Conservation (phyloP, 2,113 vertebrate genomes). For the Seriola aureovittata region DNA sequence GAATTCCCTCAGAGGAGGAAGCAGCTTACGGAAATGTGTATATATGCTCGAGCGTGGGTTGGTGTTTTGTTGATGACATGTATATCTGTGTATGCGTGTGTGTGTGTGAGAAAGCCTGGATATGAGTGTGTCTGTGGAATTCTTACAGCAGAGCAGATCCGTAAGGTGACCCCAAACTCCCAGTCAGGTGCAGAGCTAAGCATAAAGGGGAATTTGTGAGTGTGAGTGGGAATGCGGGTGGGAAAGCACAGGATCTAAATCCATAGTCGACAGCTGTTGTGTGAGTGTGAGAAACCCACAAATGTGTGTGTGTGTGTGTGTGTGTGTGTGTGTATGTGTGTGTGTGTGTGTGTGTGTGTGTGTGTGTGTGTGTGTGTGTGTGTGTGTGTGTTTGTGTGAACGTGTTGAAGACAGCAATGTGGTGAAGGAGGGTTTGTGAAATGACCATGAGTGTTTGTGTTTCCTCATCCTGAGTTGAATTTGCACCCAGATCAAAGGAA, state of each 20-base stretch:
- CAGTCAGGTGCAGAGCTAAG: conserved; percentile 81
- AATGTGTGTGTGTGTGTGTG: conserved; percentile 40
- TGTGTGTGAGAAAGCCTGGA: conserved; percentile 47
- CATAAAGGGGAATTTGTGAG: conserved; percentile 81
- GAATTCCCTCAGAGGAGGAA: conserved; percentile 73
- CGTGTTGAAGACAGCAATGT: conserved; percentile 44
- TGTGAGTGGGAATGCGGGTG: conserved; percentile 72
- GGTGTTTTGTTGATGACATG: conserved; percentile 62
- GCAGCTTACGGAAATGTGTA: conserved; percentile 55
- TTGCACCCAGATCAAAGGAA: conserved; percentile 69
- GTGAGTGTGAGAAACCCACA: conserved; percentile 31
- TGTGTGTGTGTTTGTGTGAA: conserved; percentile 52
- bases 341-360: conserved; percentile 57
- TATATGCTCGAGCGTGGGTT: conserved; percentile 57
- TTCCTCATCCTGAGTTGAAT: conserved; percentile 65
- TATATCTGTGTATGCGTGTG: conserved; percentile 45
- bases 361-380: conserved; percentile 47
- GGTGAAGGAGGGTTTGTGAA: conserved; percentile 55
- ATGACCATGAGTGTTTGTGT: conserved; percentile 61
- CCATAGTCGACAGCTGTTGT: conserved; percentile 82
- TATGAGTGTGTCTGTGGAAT: conserved; percentile 66
- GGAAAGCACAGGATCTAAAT: conserved; percentile 80
- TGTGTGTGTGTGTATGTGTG: conserved; percentile 58
- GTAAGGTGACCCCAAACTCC: conserved; percentile 82
- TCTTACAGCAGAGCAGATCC: conserved; percentile 63